Base-by-base conservation (phyloP, 2,888 invertebrate genomes). In the Drosophila putrida region DNA sequence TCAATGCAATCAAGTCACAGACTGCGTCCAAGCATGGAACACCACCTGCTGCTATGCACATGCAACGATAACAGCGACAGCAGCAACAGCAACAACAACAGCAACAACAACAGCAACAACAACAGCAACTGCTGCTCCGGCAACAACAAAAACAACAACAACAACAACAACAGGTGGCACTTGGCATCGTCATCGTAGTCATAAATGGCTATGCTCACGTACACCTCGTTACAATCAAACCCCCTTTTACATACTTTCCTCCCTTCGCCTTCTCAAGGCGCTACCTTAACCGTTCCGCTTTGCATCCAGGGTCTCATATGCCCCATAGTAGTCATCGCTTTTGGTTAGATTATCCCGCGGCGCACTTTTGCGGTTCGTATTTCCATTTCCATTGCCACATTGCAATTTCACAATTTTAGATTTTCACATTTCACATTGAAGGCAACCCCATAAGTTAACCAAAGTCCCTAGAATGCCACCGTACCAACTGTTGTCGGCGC, bases 141-240 rank as follows among this genome's bases (percentile, higher is more conserved):
- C 71, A 58, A 75, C 82, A 81, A 69, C 71, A 78, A 8, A 15
- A 38, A 3, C 13, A 39, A 15, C 39, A 39, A 47, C 55, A 60
- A 38, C 81, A 75, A 75, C 75, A 51, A 85, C 85, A 82, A 72
- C 80, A 80, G 72, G 82, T 80, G 80, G 77, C 53, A 49, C 46
- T 47, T 38, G 55, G 53, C 61, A 33, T 54, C 68, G 81, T 75
- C 80, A 78, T 74, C 78, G 66, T 54, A 43, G 35, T 68, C 75
- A 72, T 82, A 77, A 81, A 79, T 75, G 83, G 80, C 68, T 70
- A 83, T 54, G 68, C 78, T 78, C 82, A 82, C 83, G 83, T 88
- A 80, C 75, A 55, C 25, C 86, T 82, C 83, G 88, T 88, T 86
- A 75, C 72, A 13, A 27, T 31, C 39, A 71, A 57, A 39, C 13